Base-by-base conservation (phyloP, 2,888 invertebrate genomes). In the Nycteola revayana region DNA sequence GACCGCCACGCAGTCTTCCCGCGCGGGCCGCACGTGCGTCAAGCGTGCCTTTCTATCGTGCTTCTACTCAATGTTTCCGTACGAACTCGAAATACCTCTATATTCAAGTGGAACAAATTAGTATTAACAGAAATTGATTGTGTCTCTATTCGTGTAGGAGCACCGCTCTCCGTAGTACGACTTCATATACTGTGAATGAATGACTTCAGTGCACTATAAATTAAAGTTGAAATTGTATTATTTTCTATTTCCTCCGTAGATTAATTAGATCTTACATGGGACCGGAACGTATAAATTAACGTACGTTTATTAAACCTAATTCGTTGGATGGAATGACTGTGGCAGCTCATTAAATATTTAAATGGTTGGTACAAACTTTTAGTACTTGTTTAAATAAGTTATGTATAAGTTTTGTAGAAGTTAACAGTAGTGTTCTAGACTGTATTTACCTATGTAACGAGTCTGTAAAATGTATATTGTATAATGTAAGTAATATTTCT, bases 1-100 rank as follows among this genome's bases (percentile, higher is more conserved):
- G 61, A 78, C 67, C 86, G 87, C 87, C 87, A 88, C 87, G 87
- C 87, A 88, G 87, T 88, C 87, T 88, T 88, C 84, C 84, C 87
- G 87, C 87, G 87, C 85, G 81, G 69, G 49, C 70, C 82, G 79
- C 86, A 86, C 87, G 86, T 87, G 87, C 75, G 73, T 75, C 80
- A 75, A 75, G 79, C 77, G 82, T 82, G 74, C 74, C 61, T 64
- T 64, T 46, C 64, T 66, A 68, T 57, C 61, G 66, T 66, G 62
- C 66, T 60, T 57, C 49, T 62, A 58, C 49, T 65, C 61, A 72
- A 73, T 65, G 67, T 74, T 75, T 68, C 62, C 74, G 72, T 73
- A 72, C 70, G 56, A 71, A 75, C 66, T 68, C 55, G 53, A 60
- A 65, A 67, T 66, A 70, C 60, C 44, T 56, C 61, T 56, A 60